phyloP scores from a whole-genome alignment of 2,797 vertebrate species.

The Hylomyscus alleni region DNA sequence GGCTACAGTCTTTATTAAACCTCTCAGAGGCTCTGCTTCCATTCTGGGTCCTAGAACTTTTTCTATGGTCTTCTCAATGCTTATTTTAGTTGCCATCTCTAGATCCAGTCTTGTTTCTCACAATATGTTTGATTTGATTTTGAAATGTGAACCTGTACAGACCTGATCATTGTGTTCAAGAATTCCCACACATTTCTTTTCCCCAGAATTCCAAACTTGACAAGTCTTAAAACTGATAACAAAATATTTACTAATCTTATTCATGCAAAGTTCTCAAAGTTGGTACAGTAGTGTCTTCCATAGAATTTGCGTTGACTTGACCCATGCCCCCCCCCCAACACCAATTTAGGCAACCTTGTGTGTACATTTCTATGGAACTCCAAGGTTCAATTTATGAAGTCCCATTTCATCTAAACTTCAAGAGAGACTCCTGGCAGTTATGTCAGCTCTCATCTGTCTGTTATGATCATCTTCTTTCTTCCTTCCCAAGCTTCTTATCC shows the following conservation, averaged over 20 bases:
- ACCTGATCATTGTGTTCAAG: background rate
- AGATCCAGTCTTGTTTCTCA: background rate
- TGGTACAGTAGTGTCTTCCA: background rate
- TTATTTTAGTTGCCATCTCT: background rate
- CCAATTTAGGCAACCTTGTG: background rate
- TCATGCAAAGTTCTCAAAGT: background rate
- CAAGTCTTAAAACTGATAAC: background rate
- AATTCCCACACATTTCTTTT: background rate
- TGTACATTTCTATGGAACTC: constrained; percentile 31
- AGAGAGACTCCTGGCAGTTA: background rate
- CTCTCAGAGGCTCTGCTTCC: background rate
- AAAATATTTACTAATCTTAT: background rate
- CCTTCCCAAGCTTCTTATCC: background rate
- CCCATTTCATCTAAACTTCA: background rate
- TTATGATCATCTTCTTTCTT: constrained; percentile 44
- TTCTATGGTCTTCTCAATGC: background rate
- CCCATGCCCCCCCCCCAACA: background rate
- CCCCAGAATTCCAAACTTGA: background rate
- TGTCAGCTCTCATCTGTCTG: constrained; percentile 53
- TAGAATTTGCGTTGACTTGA: constrained; percentile 25
- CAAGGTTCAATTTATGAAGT: constrained; percentile 5
- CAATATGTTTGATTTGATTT: background rate
- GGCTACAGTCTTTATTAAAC: background rate
- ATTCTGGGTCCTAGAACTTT: background rate
- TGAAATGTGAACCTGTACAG: background rate